Conservation (phyloP, 2,113 vertebrate genomes). For the Heteronetta atricapilla region DNA sequence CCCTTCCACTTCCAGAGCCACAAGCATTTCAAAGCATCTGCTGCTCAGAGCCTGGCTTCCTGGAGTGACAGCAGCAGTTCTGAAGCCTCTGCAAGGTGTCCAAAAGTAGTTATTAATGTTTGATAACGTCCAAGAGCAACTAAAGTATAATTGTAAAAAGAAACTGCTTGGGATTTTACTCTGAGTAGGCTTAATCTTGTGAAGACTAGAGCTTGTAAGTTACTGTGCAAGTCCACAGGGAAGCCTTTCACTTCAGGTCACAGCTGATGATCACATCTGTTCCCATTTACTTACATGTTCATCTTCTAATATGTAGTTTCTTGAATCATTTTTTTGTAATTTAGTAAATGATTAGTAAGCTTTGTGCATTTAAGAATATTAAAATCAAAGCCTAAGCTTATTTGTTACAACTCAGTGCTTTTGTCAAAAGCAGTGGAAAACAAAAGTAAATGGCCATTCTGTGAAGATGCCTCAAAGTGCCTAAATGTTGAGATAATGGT, state of each 20-base stretch:
- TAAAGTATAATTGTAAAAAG: neutral
- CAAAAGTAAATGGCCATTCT: neutral
- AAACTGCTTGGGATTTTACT: neutral
- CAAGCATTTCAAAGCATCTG: neutral
- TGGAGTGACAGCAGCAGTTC: neutral
- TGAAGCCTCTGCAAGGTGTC: neutral
- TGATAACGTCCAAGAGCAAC: neutral
- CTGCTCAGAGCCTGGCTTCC: neutral
- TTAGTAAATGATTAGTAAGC: neutral
- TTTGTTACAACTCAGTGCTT: neutral
- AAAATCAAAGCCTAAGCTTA: neutral
- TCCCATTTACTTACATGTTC: neutral
- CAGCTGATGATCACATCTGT: neutral
- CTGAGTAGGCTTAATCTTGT: neutral
- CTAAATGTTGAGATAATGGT: neutral
- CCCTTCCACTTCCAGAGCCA: neutral
- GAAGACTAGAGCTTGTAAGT: neutral
- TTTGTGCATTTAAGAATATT: neutral
- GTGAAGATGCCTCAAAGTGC: neutral
- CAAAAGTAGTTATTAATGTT: neutral
- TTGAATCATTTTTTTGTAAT: neutral
- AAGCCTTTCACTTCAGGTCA: neutral
- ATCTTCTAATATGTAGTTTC: neutral
- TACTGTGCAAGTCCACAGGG: neutral
- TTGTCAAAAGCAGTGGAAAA: neutral